Evolutionary conservation across 2,888 invertebrate genomes (phyloP).

Genomic region (Steinernema carpocapsae): DNA sequence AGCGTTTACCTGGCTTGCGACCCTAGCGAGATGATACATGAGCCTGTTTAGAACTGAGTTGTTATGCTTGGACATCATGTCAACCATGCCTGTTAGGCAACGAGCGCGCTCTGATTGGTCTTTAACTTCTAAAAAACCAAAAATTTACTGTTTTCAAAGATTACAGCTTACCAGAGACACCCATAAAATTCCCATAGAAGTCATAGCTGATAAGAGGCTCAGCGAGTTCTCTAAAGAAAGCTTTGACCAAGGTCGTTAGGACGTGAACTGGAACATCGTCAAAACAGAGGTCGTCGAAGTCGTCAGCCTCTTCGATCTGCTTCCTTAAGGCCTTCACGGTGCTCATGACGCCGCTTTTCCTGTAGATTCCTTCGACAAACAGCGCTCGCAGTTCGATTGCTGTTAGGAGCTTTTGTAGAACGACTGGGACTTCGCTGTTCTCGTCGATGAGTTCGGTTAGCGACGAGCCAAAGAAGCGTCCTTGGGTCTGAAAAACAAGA

Average conservation of each 20-base stretch:
- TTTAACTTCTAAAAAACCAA: slow-evolving; percentile 77
- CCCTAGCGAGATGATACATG: slow-evolving; percentile 85
- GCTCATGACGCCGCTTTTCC: slow-evolving; percentile 79
- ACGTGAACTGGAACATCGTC: slow-evolving; percentile 86
- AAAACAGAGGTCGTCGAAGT: slow-evolving; percentile 77
- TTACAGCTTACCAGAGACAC: slow-evolving; percentile 76
- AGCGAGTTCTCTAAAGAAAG: slow-evolving; percentile 88
- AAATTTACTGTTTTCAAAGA: not conserved
- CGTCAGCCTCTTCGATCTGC: slow-evolving; percentile 71
- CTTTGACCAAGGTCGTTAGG: slow-evolving; percentile 84
- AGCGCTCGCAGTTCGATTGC: slow-evolving; percentile 90
- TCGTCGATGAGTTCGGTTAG: slow-evolving; percentile 74
- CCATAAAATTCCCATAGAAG: slow-evolving; percentile 89
- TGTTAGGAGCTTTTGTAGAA: slow-evolving; percentile 85
- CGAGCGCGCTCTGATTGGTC: slow-evolving; percentile 83
- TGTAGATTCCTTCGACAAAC: slow-evolving; percentile 89
- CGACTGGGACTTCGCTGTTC: slow-evolving; percentile 74
- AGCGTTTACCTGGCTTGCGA: slow-evolving; percentile 62
- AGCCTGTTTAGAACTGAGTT: slow-evolving; percentile 84
- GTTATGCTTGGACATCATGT: slow-evolving; percentile 86
- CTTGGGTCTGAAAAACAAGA: slow-evolving; percentile 51
- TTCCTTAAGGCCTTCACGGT: slow-evolving; percentile 70
- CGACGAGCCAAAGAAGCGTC: slow-evolving; percentile 81
- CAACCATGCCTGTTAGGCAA: slow-evolving; percentile 83
- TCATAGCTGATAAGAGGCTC: slow-evolving; percentile 90